These are phyloP conservation scores for Okapia johnstoni DNA, from an alignment of 2,113 vertebrate genomes.

Conservation along the genomic window DNA sequence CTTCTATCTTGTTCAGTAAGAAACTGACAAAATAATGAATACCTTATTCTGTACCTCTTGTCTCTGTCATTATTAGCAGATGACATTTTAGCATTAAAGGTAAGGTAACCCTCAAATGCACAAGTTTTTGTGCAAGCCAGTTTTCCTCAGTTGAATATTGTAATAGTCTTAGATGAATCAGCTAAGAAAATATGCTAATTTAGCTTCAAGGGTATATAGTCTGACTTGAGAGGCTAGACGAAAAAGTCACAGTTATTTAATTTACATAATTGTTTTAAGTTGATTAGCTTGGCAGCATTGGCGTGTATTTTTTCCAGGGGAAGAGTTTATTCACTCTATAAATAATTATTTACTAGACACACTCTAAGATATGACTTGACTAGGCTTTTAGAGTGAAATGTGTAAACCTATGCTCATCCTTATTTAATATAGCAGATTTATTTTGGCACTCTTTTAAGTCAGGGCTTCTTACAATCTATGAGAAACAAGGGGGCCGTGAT, in stretches of 20 bases:
- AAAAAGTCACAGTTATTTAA: constrained; percentile 1
- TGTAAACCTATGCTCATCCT: background rate
- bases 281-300: background rate
- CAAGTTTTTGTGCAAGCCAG: background rate
- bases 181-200: constrained; percentile 23
- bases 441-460: background rate
- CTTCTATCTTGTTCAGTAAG: background rate
- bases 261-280: background rate
- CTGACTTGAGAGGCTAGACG: background rate
- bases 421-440: constrained; percentile 8
- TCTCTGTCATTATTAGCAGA: background rate
- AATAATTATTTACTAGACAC: constrained; percentile 41
- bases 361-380: background rate
- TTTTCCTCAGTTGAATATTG: background rate
- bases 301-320: background rate
- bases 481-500: constrained; percentile 51
- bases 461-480: background rate
- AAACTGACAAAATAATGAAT: background rate
- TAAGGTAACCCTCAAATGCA: background rate
- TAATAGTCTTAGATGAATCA: constrained; percentile 24
- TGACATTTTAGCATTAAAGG: constrained; percentile 13
- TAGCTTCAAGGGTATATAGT: background rate
- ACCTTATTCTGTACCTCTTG: background rate
- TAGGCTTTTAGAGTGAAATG: background rate
- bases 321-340: constrained; percentile 18